Evolutionary conservation across 1,140 invertebrate species (phyloP).

Genomic region (Zaprionus vittiger): DNA sequence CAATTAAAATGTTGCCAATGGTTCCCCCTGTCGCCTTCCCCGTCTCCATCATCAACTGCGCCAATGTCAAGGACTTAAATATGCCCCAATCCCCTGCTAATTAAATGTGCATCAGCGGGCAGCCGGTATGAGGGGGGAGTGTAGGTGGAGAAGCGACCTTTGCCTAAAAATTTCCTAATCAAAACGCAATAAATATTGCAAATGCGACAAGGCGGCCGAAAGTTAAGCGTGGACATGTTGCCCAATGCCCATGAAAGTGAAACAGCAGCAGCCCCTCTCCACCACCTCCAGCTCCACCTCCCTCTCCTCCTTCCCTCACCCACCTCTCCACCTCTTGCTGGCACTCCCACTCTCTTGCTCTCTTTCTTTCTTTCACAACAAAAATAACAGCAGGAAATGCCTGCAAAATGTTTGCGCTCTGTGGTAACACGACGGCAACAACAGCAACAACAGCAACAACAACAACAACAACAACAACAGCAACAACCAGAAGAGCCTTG

Average conservation of each 20-base stretch:
- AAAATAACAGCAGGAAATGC: slow-evolving; percentile 43
- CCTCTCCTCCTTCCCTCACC: neutral
- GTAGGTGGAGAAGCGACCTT: neutral
- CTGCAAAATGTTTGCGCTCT: slow-evolving; percentile 73
- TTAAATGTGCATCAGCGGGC: slow-evolving; percentile 39
- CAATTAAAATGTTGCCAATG: slow-evolving; percentile 38
- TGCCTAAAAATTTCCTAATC: slow-evolving; percentile 48
- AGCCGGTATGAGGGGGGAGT: neutral
- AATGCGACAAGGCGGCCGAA: slow-evolving; percentile 72
- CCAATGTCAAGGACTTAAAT: slow-evolving; percentile 35
- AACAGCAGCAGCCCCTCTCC: slow-evolving; percentile 12
- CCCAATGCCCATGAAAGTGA: slow-evolving; percentile 49
- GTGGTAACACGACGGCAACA: slow-evolving; percentile 65
- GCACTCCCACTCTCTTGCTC: neutral
- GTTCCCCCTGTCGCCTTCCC: neutral
- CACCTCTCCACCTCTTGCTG: neutral
- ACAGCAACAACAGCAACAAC: slow-evolving; percentile 37
- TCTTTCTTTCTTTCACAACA: neutral
- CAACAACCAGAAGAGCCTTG: slow-evolving; percentile 18
- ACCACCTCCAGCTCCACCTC: too few relatives aligned
- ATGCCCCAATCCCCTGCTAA: slow-evolving; percentile 21
- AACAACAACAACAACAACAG: slow-evolving; percentile 39
- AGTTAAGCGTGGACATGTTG: slow-evolving; percentile 63
- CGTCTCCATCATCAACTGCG: neutral
- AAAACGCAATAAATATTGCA: slow-evolving; percentile 81